Evolutionary conservation across 2,888 invertebrate species (phyloP).

Genomic region (Operophtera brumata): DNA sequence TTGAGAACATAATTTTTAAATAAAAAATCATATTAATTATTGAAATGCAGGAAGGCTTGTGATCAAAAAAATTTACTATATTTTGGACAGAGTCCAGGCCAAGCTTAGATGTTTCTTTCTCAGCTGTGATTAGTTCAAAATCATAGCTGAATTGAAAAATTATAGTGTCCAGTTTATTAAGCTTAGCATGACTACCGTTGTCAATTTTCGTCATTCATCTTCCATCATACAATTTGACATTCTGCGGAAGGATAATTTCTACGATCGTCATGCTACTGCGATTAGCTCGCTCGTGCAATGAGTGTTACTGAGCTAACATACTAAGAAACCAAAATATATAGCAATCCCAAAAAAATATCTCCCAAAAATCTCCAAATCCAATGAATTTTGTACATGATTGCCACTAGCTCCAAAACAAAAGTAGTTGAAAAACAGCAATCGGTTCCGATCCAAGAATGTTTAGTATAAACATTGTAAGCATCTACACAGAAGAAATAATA

Average conservation of each 20-base stretch:
- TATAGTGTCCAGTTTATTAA: too few species aligned
- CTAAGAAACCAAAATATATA: slow-evolving; percentile 10
- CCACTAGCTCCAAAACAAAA: neutral
- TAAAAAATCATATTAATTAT: too few species aligned
- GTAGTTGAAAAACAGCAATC: too few species aligned
- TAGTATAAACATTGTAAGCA: neutral
- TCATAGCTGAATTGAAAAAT: too few species aligned
- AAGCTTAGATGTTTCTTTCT: too few species aligned
- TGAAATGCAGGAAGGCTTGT: too few species aligned
- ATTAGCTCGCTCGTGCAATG: slow-evolving; percentile 8
- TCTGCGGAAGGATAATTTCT: slow-evolving; percentile 11
- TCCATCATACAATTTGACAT: neutral
- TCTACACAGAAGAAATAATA: slow-evolving; percentile 13
- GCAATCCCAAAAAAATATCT: neutral
- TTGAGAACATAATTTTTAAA: too few species aligned
- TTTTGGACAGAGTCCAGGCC: too few species aligned
- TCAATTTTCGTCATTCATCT: slow-evolving; percentile 13
- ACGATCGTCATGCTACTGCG: slow-evolving; percentile 19
- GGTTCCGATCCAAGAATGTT: too few species aligned
- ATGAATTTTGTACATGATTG: neutral
- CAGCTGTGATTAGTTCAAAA: too few species aligned
- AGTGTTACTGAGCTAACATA: slow-evolving; percentile 7
- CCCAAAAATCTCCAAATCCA: neutral
- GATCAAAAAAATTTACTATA: too few species aligned
- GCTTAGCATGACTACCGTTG: slow-evolving; percentile 22